phyloP scores from a whole-genome alignment of 2,888 invertebrate species.

The Opisthograptis luteolata region DNA sequence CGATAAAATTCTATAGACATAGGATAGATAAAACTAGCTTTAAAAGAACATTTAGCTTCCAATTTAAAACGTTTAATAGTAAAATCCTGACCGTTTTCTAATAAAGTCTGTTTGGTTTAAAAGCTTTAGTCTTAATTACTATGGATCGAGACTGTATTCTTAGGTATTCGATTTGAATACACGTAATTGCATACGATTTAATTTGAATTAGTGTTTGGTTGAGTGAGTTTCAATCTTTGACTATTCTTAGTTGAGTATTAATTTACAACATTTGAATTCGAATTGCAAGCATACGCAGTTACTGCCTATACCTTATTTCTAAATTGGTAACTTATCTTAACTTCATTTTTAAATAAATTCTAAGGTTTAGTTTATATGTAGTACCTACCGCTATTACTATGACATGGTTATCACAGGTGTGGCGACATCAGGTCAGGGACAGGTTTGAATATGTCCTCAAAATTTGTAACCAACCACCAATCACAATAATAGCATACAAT shows the following conservation, averaged over 20 bases:
- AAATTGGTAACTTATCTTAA: too few relatives aligned
- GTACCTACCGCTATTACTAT: too few relatives aligned
- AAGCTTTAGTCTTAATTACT: slow-evolving; percentile 64
- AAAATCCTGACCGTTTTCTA: slow-evolving; percentile 62
- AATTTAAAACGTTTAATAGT: slow-evolving; percentile 52
- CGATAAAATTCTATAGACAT: slow-evolving; percentile 54
- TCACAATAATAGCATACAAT: too few relatives aligned
- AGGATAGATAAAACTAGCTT: slow-evolving; percentile 51
- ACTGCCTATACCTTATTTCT: too few relatives aligned
- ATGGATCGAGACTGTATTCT: slow-evolving; percentile 54
- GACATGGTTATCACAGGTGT: too few relatives aligned
- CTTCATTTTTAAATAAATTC: too few relatives aligned
- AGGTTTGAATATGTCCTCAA: too few relatives aligned
- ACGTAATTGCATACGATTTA: slow-evolving; percentile 31
- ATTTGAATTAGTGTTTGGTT: slow-evolving; percentile 20
- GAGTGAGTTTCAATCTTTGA: slow-evolving; percentile 10
- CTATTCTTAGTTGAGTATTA: slow-evolving; percentile 9
- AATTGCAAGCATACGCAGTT: background rate
- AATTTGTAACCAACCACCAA: too few relatives aligned
- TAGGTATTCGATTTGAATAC: slow-evolving; percentile 40
- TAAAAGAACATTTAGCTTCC: slow-evolving; percentile 55
- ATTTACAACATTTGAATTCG: background rate
- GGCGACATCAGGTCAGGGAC: too few relatives aligned
- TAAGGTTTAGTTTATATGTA: too few relatives aligned
- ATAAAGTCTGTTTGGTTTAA: slow-evolving; percentile 62